Evolutionary conservation across 2,888 invertebrate species (phyloP), one percentile per base, ranked within the genome.

Genomic region (Leptinotarsa tumamoca): DNA sequence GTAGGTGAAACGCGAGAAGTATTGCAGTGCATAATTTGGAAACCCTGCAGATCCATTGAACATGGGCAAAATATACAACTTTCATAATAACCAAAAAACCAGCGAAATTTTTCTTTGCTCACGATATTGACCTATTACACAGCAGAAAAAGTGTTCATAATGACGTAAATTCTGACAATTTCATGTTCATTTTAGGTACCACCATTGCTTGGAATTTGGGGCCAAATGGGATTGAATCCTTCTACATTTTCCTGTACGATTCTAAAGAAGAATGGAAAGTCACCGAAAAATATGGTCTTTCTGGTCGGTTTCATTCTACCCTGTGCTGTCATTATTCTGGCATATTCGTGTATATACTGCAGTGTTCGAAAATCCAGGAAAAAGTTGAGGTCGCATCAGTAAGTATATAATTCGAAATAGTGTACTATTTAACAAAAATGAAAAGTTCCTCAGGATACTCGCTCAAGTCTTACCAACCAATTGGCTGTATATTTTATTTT

Each of bases 201-300:
- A 4, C 95, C 96, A 0, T 89, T 96, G 27, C 88, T 95, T 14
- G 96, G 94, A 71, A 89, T 95, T 21, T 97, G 96, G 96, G 97
- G 97, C 18, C 92, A 92, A 82, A 90, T 97, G 78, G 97, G 96
- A 0, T 89, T 96, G 54, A 94, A 96, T 82, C 90, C 91, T 49
- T 90, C 92, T 23, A 95, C 96, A 2, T 97, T 96, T 87, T 96
- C 96, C 0, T 97, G 97, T 88, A 97, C 97, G 27, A 96, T 97
- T 82, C 90, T 96, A 68, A 91, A 92, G 79, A 94, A 95, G 85
- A 90, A 94, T 85, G 94, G 94, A 58, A 90, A 88, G 79, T 96
- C 96, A 1, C 96, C 96, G 4, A 96, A 96, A 89, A 96, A 95
- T 87, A 92, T 94, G 73, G 90, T 96, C 0, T 96, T 96, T 89